Percentiles rank a stretch among this genome's conserved stretches.
Evolutionary conservation across 2,888 invertebrate species (phyloP).

Genomic region (Pelosia muscerda): DNA sequence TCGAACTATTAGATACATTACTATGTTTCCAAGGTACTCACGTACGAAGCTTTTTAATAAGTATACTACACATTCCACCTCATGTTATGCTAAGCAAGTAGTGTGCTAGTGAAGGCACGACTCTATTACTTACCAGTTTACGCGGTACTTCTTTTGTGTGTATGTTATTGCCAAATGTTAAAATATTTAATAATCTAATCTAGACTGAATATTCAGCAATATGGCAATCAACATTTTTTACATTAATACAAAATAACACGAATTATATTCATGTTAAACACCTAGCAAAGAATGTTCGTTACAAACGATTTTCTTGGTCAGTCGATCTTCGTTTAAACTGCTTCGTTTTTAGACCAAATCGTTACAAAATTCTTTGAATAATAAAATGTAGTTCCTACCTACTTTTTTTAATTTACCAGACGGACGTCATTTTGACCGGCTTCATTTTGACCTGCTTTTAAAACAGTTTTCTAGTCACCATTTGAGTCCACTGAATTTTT

Average conservation of each 20-base stretch:
- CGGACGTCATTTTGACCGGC: not conserved
- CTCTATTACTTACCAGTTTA: not conserved
- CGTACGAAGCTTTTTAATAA: not conserved
- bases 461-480: not conserved
- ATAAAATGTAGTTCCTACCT: not conserved
- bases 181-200: not conserved
- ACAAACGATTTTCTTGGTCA: not conserved
- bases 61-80: not conserved
- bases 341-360: conserved; percentile 4
- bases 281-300: not conserved
- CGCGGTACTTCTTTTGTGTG: not conserved
- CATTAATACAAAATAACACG: not conserved
- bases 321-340: not conserved
- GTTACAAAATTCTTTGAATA: conserved; percentile 5
- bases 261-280: not conserved
- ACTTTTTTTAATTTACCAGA: not conserved
- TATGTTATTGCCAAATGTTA: not conserved
- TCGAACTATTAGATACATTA: not conserved
- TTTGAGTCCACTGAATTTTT: too few species aligned
- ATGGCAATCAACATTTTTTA: not conserved
- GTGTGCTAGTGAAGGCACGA: not conserved
- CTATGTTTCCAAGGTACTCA: not conserved
- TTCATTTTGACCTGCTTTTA: not conserved
- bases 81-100: not conserved
- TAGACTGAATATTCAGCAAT: not conserved